A percentile compares a stretch with the other conserved stretches of the same genome.
phyloP scores from a whole-genome alignment of 2,888 invertebrate genomes.

The Myathropa florea region DNA sequence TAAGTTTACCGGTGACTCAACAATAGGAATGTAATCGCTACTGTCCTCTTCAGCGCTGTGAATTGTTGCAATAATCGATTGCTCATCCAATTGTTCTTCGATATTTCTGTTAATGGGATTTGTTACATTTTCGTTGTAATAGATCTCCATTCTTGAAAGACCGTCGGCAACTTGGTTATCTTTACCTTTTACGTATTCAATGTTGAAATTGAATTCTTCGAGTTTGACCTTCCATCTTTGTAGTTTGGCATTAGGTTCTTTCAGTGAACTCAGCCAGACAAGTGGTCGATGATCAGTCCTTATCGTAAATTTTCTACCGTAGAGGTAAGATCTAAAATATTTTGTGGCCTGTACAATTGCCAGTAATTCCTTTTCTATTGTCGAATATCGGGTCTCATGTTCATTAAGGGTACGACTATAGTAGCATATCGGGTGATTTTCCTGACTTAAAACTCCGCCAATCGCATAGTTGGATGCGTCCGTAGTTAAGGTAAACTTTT shows the following conservation, averaged over 20 bases:
- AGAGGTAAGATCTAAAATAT: slow-evolving; percentile 22
- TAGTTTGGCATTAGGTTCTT: slow-evolving; percentile 77
- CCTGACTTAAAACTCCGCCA: neutral
- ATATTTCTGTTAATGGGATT: neutral
- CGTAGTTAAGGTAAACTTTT: slow-evolving; percentile 44
- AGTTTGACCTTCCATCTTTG: slow-evolving; percentile 74
- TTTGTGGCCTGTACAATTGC: slow-evolving; percentile 14
- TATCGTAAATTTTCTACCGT: slow-evolving; percentile 21
- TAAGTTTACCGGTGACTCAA: slow-evolving; percentile 10
- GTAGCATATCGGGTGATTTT: slow-evolving; percentile 16
- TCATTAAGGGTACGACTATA: slow-evolving; percentile 13
- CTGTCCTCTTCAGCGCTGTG: slow-evolving; percentile 26
- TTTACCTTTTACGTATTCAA: slow-evolving; percentile 61
- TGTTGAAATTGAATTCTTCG: slow-evolving; percentile 3
- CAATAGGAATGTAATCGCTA: neutral
- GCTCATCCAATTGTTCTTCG: neutral
- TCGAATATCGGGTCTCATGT: slow-evolving; percentile 7
- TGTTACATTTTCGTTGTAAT: slow-evolving; percentile 12
- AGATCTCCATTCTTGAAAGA: slow-evolving; percentile 35
- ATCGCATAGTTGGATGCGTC: slow-evolving; percentile 15
- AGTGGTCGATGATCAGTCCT: slow-evolving; percentile 46
- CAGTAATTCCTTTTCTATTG: slow-evolving; percentile 23
- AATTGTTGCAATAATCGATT: too few species aligned
- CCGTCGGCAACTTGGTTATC: slow-evolving; percentile 40
- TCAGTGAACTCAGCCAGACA: slow-evolving; percentile 76